phyloP scores from a whole-genome alignment of 2,113 vertebrate genomes.

The Elgaria multicarinata region DNA sequence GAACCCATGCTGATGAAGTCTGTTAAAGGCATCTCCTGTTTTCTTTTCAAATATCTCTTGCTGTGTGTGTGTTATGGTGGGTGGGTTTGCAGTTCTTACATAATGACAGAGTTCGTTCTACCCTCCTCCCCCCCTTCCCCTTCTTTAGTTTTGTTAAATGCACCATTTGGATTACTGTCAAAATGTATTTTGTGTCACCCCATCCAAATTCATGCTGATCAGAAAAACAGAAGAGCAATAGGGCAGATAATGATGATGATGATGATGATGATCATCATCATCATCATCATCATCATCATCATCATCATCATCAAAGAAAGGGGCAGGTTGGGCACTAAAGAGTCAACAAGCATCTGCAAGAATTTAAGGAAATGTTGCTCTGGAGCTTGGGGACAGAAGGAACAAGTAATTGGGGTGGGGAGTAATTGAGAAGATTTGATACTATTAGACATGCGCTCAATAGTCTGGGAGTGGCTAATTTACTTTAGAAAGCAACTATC shows the following conservation, averaged over 20 bases:
- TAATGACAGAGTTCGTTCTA: neutral
- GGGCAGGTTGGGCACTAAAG: neutral
- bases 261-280: too few relatives aligned
- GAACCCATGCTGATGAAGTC: constrained; percentile 10
- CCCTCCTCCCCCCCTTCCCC: neutral
- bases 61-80: neutral
- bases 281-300: too few relatives aligned
- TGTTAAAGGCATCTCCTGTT: constrained; percentile 25
- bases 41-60: neutral
- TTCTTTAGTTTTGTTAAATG: constrained; percentile 33
- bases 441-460: neutral
- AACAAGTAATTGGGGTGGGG: neutral
- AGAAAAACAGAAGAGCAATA: neutral
- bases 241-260: too few relatives aligned
- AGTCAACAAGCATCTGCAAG: neutral
- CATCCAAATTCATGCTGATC: neutral
- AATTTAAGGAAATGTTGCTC: neutral
- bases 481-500: neutral
- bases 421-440: too few relatives aligned
- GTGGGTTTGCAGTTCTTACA: constrained; percentile 2
- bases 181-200: neutral
- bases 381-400: neutral
- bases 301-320: too few relatives aligned
- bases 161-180: neutral
- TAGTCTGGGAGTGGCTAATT: neutral